These are phyloP conservation scores for Galerucella pusilla DNA, from an alignment of 2,888 invertebrate genomes.

Conservation along the genomic window DNA sequence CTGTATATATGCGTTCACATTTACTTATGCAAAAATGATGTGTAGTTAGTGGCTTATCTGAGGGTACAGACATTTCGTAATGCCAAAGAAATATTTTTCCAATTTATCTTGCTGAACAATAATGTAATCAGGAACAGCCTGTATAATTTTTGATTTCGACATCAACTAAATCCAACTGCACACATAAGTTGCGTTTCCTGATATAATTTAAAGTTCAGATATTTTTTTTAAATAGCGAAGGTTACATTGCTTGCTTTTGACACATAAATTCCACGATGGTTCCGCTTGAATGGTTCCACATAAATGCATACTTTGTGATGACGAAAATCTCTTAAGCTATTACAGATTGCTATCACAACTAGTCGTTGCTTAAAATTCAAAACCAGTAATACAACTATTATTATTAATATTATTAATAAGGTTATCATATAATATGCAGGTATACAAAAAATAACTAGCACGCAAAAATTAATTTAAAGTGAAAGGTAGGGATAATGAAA, in stretches of 20 bases:
- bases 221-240: conserved; percentile 14
- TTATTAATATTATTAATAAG: conserved; percentile 1
- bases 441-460: not conserved
- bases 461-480: conserved; percentile 3
- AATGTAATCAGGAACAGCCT: not conserved
- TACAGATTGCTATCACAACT: conserved; percentile 9
- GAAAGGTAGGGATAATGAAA: conserved; percentile 6
- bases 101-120: not conserved
- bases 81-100: too few species aligned
- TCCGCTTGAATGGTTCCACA: conserved; percentile 15
- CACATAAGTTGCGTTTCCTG: conserved; percentile 1
- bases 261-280: conserved; percentile 13
- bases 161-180: not conserved
- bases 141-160: not conserved
- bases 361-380: conserved; percentile 15
- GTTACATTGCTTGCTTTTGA: conserved; percentile 16
- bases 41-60: too few species aligned
- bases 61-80: too few species aligned
- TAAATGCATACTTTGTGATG: conserved; percentile 19
- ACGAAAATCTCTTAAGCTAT: conserved; percentile 20
- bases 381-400: conserved; percentile 12
- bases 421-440: not conserved
- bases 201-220: conserved; percentile 19
- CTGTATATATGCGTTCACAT: too few species aligned
- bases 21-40: too few species aligned